Evolutionary conservation across 64 coral and sea anemone genomes (phyloP).

Genomic region (Dendronephthya gigantea): DNA sequence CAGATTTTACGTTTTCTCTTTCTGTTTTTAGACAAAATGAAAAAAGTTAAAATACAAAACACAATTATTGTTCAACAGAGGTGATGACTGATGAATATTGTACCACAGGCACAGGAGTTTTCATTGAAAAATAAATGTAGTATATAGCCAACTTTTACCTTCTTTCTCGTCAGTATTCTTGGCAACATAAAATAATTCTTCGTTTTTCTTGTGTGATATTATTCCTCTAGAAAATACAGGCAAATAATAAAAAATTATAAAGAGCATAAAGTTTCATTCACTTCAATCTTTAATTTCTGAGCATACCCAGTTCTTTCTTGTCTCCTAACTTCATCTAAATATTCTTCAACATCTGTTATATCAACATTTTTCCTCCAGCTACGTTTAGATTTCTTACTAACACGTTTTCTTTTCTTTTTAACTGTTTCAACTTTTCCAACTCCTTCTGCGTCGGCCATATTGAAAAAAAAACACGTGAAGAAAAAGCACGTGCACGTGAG

Average conservation of each 20-base stretch:
- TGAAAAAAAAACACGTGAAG: conserved; percentile 2
- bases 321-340: conserved; percentile 75
- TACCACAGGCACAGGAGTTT: too few species aligned
- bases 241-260: neutral
- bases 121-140: too few species aligned
- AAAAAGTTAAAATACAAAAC: too few species aligned
- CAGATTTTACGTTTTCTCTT: neutral
- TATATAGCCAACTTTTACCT: neutral
- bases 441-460: conserved; percentile 55
- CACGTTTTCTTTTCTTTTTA: conserved; percentile 48
- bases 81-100: too few species aligned
- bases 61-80: too few species aligned
- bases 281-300: neutral
- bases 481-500: too few species aligned
- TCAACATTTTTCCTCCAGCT: conserved; percentile 84
- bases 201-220: conserved; percentile 60
- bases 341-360: conserved; percentile 84
- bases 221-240: too few species aligned
- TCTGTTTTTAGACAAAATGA: neutral
- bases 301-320: conserved; percentile 89
- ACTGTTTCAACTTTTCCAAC: neutral
- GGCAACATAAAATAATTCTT: conserved; percentile 67
- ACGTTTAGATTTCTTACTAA: conserved; percentile 80
- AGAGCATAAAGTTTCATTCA: neutral
- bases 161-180: conserved; percentile 29